Conservation (phyloP, 2,113 vertebrate species). For the Xerus inauris region DNA sequence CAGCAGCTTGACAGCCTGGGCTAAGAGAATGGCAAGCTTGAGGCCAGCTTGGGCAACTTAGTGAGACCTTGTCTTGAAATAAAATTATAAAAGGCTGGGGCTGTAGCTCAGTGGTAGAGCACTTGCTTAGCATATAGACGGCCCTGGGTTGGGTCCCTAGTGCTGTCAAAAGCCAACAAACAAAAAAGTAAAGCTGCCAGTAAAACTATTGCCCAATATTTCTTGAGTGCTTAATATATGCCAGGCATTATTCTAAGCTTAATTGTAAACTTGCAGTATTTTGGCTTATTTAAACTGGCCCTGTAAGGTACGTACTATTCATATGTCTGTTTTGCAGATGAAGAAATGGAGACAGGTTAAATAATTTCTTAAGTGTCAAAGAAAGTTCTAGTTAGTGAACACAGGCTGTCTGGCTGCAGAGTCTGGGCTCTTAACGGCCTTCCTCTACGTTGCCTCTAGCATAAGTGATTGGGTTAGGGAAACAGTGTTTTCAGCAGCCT, state of each 20-base stretch:
- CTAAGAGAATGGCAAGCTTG: background rate
- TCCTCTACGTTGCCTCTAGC: background rate
- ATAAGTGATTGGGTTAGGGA: too few relatives aligned
- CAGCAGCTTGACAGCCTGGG: background rate
- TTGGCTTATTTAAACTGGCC: background rate
- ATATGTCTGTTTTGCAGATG: background rate
- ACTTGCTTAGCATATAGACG: background rate
- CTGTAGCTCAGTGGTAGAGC: background rate
- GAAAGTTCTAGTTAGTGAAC: slow-evolving; percentile 30
- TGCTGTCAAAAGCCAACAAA: background rate
- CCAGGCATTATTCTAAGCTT: background rate
- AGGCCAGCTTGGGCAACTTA: background rate
- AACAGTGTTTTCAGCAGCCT: background rate
- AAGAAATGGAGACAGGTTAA: background rate
- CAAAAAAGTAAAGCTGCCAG: background rate
- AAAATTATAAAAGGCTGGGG: background rate
- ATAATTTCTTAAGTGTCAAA: background rate
- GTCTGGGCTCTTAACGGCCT: background rate
- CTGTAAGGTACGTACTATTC: background rate
- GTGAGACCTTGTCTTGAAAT: background rate
- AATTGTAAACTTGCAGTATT: background rate
- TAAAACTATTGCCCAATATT: background rate
- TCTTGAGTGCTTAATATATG: background rate
- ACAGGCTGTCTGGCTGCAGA: background rate
- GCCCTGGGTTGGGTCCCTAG: background rate